These are phyloP conservation scores for Tympanoctomys barrerae DNA, from an alignment of 2,797 vertebrate species.

Conservation along the genomic window DNA sequence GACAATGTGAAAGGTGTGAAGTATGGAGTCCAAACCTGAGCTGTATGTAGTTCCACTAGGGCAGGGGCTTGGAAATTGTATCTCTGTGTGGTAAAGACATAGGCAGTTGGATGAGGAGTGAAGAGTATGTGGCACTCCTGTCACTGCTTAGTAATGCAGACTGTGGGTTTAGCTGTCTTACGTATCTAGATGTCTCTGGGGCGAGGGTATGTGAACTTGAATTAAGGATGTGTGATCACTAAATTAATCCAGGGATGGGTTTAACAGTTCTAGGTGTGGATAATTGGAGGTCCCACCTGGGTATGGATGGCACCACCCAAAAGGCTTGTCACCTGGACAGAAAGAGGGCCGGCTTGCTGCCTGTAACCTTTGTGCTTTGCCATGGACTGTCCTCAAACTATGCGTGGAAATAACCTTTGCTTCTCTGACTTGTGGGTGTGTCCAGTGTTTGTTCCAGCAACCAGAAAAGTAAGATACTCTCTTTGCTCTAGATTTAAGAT, in stretches of 20 bases:
- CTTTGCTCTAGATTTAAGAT: constrained; percentile 23
- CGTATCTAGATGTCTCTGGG: neutral
- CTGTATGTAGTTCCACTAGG: neutral
- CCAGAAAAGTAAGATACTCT: neutral
- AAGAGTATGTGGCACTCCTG: neutral
- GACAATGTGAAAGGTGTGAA: neutral
- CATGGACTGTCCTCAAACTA: neutral
- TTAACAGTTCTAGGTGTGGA: neutral
- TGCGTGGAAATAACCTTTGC: neutral
- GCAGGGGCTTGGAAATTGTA: neutral
- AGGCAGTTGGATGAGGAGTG: neutral
- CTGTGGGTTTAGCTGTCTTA: neutral
- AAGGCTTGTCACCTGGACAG: neutral
- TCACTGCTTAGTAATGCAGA: neutral
- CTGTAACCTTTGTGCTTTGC: neutral
- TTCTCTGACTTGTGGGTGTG: neutral
- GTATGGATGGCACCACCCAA: neutral
- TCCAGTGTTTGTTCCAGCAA: neutral
- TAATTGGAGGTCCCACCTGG: neutral
- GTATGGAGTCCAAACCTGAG: neutral
- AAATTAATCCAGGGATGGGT: neutral
- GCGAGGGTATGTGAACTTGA: neutral
- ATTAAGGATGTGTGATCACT: neutral
- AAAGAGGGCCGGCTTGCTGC: neutral
- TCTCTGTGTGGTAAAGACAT: neutral